These are phyloP conservation scores for Ichneumoninae sp. DNA, from an alignment of 2,888 invertebrate species.

Conservation along the genomic window DNA sequence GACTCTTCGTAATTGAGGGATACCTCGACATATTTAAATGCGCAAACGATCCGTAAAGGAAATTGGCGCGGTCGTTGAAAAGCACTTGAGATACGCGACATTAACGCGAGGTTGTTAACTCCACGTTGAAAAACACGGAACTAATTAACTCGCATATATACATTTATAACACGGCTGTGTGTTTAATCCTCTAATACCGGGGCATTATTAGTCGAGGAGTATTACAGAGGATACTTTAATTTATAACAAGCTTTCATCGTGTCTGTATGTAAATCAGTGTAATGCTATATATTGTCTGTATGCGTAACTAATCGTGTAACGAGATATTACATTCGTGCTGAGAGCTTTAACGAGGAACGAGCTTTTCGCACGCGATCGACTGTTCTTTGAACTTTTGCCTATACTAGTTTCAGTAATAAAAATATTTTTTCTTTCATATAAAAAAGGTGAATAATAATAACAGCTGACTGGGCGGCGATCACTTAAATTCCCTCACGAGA, in stretches of 20 bases:
- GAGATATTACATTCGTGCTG: conserved; percentile 51
- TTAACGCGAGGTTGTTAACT: conserved; percentile 66
- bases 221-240: conserved; percentile 21
- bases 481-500: conserved; percentile 36
- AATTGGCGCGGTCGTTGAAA: conserved; percentile 3
- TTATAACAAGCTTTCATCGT: conserved; percentile 8
- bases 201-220: conserved; percentile 7
- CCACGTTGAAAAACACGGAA: conserved; percentile 64
- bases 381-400: conserved; percentile 31
- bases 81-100: conserved; percentile 51
- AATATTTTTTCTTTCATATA: not conserved
- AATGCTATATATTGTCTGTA: conserved; percentile 36
- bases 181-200: conserved; percentile 30
- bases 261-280: conserved; percentile 24
- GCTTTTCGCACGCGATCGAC: conserved; percentile 53
- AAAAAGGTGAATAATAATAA: conserved; percentile 9
- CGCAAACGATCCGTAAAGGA: conserved; percentile 36
- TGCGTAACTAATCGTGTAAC: conserved; percentile 56
- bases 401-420: not conserved
- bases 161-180: conserved; percentile 7
- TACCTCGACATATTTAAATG: not conserved
- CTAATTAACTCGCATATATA: conserved; percentile 61
- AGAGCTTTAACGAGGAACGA: conserved; percentile 51
- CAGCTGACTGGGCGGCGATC: conserved; percentile 34
- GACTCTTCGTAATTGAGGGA: not conserved